Conservation (phyloP, 2,797 vertebrate genomes). For the Heliangelus exortis region DNA sequence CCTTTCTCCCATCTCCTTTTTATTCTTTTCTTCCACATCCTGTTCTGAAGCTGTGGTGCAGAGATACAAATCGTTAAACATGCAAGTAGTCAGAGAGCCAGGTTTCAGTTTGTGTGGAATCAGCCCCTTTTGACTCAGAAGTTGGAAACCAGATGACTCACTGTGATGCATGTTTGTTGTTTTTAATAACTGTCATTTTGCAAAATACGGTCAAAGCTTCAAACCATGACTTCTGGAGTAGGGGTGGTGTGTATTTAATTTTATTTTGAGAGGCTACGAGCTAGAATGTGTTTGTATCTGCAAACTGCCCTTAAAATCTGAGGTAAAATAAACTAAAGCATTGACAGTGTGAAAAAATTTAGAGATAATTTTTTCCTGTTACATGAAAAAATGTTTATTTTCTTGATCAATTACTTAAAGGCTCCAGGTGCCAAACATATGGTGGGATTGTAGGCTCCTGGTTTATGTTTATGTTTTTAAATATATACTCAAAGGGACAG, state of each 20-base stretch:
- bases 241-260: slow-evolving; percentile 43
- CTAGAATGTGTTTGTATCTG: slow-evolving; percentile 51
- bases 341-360: neutral
- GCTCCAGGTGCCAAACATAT: slow-evolving; percentile 40
- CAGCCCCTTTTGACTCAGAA: slow-evolving; percentile 75
- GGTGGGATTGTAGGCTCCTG: slow-evolving; percentile 7
- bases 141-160: slow-evolving; percentile 75
- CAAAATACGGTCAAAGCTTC: slow-evolving; percentile 67
- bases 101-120: slow-evolving; percentile 71
- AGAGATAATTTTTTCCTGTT: slow-evolving; percentile 29
- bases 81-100: slow-evolving; percentile 56
- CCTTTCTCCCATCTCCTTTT: slow-evolving; percentile 50
- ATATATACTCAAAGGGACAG: slow-evolving; percentile 40
- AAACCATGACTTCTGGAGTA: slow-evolving; percentile 46
- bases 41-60: slow-evolving; percentile 65
- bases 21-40: slow-evolving; percentile 69
- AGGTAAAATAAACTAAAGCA: neutral
- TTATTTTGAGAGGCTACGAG: slow-evolving; percentile 38
- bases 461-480: slow-evolving; percentile 56
- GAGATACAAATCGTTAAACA: slow-evolving; percentile 55
- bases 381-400: slow-evolving; percentile 11
- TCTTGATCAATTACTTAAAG: slow-evolving; percentile 32
- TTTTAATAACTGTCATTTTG: slow-evolving; percentile 74
- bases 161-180: slow-evolving; percentile 72
- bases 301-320: neutral